Conservation (phyloP, 2,797 vertebrate species). For the Trachurus trachurus region DNA sequence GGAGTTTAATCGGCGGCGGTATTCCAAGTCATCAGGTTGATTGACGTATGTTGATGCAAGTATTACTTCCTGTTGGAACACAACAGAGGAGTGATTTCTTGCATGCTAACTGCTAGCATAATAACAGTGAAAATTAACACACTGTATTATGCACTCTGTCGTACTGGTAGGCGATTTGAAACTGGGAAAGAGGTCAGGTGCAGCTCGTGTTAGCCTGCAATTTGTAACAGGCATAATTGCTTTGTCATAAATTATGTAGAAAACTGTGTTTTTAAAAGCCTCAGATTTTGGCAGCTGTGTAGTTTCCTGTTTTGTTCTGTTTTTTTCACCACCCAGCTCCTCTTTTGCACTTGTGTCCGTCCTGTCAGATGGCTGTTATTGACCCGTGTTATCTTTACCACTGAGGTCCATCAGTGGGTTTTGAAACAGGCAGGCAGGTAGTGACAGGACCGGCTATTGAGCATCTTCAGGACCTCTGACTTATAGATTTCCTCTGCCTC, state of each 20-base stretch:
- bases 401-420: slow-evolving; percentile 39
- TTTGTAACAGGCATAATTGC: too few species aligned
- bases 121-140: neutral
- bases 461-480: slow-evolving; percentile 66
- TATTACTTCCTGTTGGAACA: slow-evolving; percentile 7
- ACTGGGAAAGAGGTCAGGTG: neutral
- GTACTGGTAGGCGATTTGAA: slow-evolving; percentile 4
- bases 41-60: neutral
- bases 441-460: slow-evolving; percentile 65
- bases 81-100: neutral
- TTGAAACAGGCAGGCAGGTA: slow-evolving; percentile 55
- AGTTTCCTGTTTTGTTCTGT: neutral
- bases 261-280: neutral
- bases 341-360: slow-evolving; percentile 14
- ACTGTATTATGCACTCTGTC: neutral
- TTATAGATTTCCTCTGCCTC: slow-evolving; percentile 69
- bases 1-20: slow-evolving; percentile 9
- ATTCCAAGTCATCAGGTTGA: slow-evolving; percentile 15
- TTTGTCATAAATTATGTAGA: too few species aligned
- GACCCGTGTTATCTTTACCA: slow-evolving; percentile 55
- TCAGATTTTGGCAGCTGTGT: neutral
- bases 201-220: neutral
- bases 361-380: slow-evolving; percentile 53
- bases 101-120: neutral
- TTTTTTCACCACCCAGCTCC: neutral